Conservation (phyloP, 2,113 vertebrate genomes). For the Tinamus guttatus region DNA sequence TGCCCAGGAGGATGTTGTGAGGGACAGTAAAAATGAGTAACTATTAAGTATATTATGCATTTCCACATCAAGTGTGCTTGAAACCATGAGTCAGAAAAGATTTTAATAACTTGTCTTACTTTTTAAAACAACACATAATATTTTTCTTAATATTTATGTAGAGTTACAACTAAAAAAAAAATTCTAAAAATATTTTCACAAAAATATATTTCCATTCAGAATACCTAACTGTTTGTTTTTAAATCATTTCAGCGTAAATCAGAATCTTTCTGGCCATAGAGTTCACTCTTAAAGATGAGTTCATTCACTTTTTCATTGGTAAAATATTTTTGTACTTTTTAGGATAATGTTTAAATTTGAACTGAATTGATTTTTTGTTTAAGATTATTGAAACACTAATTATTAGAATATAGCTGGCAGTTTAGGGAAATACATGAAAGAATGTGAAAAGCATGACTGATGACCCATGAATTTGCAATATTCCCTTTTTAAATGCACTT, state of each 20-base stretch:
- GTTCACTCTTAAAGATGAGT: background rate
- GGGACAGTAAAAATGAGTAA: too few species aligned
- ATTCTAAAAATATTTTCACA: background rate
- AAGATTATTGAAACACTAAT: background rate
- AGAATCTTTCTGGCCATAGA: background rate
- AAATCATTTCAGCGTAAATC: background rate
- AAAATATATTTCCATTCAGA: background rate
- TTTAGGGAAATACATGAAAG: background rate
- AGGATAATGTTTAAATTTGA: background rate
- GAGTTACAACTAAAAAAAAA: fast-evolving
- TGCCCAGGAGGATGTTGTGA: too few species aligned
- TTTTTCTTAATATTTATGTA: background rate
- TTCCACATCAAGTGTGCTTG: background rate
- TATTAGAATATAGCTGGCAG: background rate
- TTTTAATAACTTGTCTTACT: background rate
- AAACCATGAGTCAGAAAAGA: background rate
- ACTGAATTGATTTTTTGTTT: background rate
- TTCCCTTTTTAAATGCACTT: background rate
- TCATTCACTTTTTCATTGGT: background rate
- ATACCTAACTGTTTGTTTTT: background rate
- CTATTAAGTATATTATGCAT: background rate
- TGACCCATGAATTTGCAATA: background rate
- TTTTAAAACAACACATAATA: fast-evolving
- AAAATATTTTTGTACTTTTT: background rate
- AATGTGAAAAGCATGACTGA: background rate